Percentiles rank a stretch among this genome's conserved stretches.
Evolutionary conservation across 2,888 invertebrate species (phyloP).

Genomic region (Calliopum simillimum): DNA sequence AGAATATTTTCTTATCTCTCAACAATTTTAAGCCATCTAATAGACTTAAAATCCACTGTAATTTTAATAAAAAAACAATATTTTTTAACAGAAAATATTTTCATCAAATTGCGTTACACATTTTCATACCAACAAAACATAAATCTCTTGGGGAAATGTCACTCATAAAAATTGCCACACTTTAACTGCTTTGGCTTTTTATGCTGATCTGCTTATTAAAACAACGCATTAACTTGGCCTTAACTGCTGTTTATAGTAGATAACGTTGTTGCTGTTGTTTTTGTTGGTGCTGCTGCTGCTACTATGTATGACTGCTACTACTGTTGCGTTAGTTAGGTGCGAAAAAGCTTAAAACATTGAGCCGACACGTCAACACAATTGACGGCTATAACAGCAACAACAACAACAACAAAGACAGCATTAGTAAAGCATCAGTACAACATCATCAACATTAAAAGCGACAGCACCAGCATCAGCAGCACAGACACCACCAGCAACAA

Average conservation of each 20-base stretch:
- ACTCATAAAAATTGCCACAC: no score
- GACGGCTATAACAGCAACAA: not conserved
- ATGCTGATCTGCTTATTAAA: constrained; percentile 14
- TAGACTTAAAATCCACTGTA: no score
- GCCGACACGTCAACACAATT: not conserved
- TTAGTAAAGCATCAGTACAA: not conserved
- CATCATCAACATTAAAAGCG: not conserved
- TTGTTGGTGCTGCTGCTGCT: not conserved
- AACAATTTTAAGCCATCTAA: no score
- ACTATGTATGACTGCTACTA: no score
- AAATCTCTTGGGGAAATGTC: no score
- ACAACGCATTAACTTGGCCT: constrained; percentile 5
- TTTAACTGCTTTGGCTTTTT: constrained; percentile 10
- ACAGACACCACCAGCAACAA: not conserved
- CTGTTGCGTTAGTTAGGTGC: not conserved
- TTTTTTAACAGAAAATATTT: no score
- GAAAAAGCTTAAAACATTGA: not conserved
- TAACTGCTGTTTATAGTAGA: not conserved
- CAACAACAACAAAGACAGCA: constrained; percentile 6
- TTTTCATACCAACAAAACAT: no score
- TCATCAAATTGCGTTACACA: no score
- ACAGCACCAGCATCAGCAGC: not conserved
- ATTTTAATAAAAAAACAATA: no score
- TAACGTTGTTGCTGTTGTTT: not conserved
- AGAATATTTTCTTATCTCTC: no score